Evolutionary conservation across 2,797 vertebrate species (phyloP).

Genomic region (Delichon dasypus): DNA sequence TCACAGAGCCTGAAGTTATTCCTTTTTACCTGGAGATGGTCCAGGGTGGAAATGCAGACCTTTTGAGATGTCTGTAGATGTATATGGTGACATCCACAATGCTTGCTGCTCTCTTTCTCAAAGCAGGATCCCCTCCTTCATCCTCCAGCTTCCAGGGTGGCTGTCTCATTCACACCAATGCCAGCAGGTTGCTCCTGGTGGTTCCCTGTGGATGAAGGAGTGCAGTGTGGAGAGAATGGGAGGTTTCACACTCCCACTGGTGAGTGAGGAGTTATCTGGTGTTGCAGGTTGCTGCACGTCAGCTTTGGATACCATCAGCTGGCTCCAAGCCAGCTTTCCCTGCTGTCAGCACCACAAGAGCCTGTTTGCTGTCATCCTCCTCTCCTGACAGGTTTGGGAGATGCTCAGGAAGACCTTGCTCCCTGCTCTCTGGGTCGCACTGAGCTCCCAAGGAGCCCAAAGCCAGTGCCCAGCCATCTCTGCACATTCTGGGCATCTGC

Average conservation of each 20-base stretch:
- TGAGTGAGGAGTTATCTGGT: not conserved
- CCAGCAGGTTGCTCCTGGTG: not conserved
- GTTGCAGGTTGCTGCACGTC: not conserved
- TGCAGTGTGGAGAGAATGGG: not conserved
- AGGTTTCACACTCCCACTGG: not conserved
- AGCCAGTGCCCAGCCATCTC: not conserved
- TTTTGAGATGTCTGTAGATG: not conserved
- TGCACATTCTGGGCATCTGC: not conserved
- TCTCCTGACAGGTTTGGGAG: not conserved
- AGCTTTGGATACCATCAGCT: not conserved
- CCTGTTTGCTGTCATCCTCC: not conserved
- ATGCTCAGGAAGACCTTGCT: not conserved
- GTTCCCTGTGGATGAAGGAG: not conserved
- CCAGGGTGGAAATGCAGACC: not conserved
- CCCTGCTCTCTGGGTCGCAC: not conserved
- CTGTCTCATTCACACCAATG: not conserved
- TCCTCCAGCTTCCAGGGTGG: not conserved
- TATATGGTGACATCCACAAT: not conserved
- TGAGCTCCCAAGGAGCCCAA: not conserved
- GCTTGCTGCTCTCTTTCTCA: not conserved
- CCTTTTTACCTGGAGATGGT: not conserved
- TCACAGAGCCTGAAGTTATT: not conserved
- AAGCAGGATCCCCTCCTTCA: not conserved
- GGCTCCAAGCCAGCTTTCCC: not conserved
- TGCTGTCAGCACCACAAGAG: not conserved